Evolutionary conservation across 2,888 invertebrate species (phyloP).

Genomic region (Allygus modestus): DNA sequence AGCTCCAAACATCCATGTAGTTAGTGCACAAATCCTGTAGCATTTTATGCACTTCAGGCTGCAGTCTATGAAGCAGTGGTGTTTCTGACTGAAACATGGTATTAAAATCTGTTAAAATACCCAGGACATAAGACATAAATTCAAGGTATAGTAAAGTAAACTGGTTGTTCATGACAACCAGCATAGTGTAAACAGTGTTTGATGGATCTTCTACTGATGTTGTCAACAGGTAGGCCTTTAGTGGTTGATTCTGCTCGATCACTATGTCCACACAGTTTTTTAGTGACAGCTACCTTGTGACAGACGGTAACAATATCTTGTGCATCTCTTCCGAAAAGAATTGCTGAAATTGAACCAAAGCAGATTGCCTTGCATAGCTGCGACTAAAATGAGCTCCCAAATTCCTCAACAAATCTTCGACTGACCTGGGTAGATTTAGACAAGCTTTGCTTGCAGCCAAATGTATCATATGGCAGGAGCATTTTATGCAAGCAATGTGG

Average conservation of each 20-base stretch:
- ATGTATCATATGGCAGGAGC: slow-evolving; percentile 50
- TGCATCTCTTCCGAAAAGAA: slow-evolving; percentile 51
- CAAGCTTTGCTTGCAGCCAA: slow-evolving; percentile 55
- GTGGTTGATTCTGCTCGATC: slow-evolving; percentile 20
- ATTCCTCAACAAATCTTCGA: slow-evolving; percentile 45
- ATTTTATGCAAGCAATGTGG: slow-evolving; percentile 43
- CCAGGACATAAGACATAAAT: slow-evolving; percentile 61
- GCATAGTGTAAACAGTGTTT: slow-evolving; percentile 41
- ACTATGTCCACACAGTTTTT: slow-evolving; percentile 40
- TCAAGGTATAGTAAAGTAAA: slow-evolving; percentile 48
- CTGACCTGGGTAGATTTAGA: slow-evolving; percentile 21
- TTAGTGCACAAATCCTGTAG: slow-evolving; percentile 32
- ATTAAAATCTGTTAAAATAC: slow-evolving; percentile 60
- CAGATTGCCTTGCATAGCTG: slow-evolving; percentile 36
- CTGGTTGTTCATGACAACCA: slow-evolving; percentile 46
- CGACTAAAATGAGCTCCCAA: slow-evolving; percentile 51
- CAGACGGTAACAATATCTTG: slow-evolving; percentile 33
- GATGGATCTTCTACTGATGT: slow-evolving; percentile 49
- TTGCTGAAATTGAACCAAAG: slow-evolving; percentile 41
- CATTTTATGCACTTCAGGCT: slow-evolving; percentile 48
- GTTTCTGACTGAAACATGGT: slow-evolving; percentile 56
- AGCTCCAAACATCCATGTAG: slow-evolving; percentile 7
- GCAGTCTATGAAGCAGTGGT: slow-evolving; percentile 51
- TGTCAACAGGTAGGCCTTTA: slow-evolving; percentile 22
- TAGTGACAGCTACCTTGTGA: slow-evolving; percentile 47